Conservation (phyloP, 2,113 vertebrate genomes). For the Plectropomus leopardus region DNA sequence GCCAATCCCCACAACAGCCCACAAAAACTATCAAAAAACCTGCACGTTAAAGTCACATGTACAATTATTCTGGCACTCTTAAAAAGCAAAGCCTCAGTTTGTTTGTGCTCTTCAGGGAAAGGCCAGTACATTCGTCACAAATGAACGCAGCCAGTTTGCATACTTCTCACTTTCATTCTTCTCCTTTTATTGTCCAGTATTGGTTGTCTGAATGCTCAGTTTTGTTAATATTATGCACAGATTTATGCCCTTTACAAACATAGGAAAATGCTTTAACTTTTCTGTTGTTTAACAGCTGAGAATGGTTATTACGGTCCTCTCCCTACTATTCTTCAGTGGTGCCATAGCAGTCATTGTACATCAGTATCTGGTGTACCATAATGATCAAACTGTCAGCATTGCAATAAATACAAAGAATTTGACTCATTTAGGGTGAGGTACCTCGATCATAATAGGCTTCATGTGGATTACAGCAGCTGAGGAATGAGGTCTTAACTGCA, state of each 20-base stretch:
- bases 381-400: conserved; percentile 34
- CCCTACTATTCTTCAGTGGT: neutral
- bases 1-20: too few relatives aligned
- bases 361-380: conserved; percentile 20
- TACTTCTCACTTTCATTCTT: neutral
- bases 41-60: neutral
- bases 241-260: neutral
- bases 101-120: conserved; percentile 4
- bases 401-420: conserved; percentile 18
- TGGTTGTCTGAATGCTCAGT: neutral
- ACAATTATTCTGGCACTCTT: neutral
- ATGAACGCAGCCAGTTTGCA: neutral
- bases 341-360: conserved; percentile 1
- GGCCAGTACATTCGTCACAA: conserved; percentile 10
- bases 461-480: conserved; percentile 20
- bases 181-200: neutral
- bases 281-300: neutral
- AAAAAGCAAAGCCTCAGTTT: neutral
- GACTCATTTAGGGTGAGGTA: conserved; percentile 31
- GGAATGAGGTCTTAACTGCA: conserved; percentile 4
- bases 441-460: conserved; percentile 27
- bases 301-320: neutral
- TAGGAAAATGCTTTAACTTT: neutral
- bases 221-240: neutral
- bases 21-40: too few relatives aligned